These are phyloP conservation scores for Melikaiella ostensackeni DNA, from an alignment of 2,888 invertebrate species.

Conservation along the genomic window DNA sequence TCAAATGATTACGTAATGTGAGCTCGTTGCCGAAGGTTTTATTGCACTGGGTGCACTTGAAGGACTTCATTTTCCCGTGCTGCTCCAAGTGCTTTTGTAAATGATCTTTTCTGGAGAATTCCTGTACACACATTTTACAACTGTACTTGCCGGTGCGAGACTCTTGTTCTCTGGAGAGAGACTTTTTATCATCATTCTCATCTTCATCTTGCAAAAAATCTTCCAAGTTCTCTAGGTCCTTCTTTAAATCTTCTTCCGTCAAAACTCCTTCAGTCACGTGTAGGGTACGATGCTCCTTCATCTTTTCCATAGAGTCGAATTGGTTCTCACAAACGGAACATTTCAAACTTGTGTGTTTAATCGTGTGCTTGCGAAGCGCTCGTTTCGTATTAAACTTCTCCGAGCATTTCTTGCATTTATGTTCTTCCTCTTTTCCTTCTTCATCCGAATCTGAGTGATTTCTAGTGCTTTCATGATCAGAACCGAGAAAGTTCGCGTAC, in stretches of 20 bases:
- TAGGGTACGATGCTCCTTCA: constrained; percentile 66
- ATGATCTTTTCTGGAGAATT: constrained; percentile 66
- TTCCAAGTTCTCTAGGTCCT: constrained; percentile 51
- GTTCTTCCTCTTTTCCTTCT: constrained; percentile 38
- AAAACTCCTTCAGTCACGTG: constrained; percentile 71
- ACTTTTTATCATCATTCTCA: constrained; percentile 56
- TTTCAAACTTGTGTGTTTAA: constrained; percentile 58
- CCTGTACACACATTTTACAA: constrained; percentile 68
- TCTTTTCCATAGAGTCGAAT: constrained; percentile 65
- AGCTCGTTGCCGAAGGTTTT: constrained; percentile 72
- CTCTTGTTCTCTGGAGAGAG: constrained; percentile 61
- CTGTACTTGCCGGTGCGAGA: constrained; percentile 59
- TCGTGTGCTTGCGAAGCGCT: constrained; percentile 61
- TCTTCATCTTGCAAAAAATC: constrained; percentile 29
- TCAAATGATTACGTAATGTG: constrained; percentile 73
- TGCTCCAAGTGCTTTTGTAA: constrained; percentile 68
- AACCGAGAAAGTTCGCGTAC: constrained; percentile 56
- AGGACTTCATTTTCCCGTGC: constrained; percentile 62
- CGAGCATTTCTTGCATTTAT: constrained; percentile 62
- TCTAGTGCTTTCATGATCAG: constrained; percentile 46
- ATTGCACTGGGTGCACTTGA: constrained; percentile 71
- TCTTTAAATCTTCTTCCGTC: constrained; percentile 66
- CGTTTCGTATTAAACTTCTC: constrained; percentile 62
- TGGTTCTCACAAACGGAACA: constrained; percentile 69
- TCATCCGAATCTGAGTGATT: constrained; percentile 37